Evolutionary conservation across 1,140 invertebrate species (phyloP).

Genomic region (Aphelenchoides besseyi): DNA sequence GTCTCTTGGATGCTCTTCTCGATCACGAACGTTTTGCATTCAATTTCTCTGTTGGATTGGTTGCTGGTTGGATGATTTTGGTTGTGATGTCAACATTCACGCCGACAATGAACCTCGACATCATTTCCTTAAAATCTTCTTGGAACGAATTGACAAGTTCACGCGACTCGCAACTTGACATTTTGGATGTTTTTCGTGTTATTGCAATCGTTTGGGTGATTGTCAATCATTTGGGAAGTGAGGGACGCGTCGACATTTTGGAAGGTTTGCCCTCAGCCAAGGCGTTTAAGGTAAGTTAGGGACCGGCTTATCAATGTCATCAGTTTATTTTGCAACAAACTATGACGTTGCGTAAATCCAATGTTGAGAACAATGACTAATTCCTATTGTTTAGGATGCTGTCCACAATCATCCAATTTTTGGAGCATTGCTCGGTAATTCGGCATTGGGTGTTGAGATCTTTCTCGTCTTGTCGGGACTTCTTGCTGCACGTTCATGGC

Average conservation of each 20-base stretch:
- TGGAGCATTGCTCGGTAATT: constrained; percentile 59
- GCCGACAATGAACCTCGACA: not conserved
- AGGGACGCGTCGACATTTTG: constrained; percentile 57
- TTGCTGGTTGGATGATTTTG: not conserved
- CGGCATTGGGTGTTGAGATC: constrained; percentile 59
- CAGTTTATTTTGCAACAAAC: not conserved
- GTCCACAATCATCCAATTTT: constrained; percentile 57
- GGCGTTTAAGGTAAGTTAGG: constrained; percentile 49
- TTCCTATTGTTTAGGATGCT: constrained; percentile 36
- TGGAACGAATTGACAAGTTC: constrained; percentile 31
- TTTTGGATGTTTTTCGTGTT: constrained; percentile 59
- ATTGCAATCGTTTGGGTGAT: constrained; percentile 61
- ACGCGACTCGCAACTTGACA: constrained; percentile 42
- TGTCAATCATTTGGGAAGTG: constrained; percentile 56
- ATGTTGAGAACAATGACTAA: no score
- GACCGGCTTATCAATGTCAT: constrained; percentile 13
- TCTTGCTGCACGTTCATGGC: constrained; percentile 53
- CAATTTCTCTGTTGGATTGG: not conserved
- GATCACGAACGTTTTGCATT: not conserved
- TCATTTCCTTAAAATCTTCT: constrained; percentile 31
- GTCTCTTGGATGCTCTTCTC: not conserved
- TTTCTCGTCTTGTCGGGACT: constrained; percentile 58
- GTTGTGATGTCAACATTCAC: not conserved
- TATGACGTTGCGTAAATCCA: no score
- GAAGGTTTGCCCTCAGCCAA: constrained; percentile 52